Evolutionary conservation across 2,888 invertebrate species (phyloP).

Genomic region (Drosophila paramelanica): DNA sequence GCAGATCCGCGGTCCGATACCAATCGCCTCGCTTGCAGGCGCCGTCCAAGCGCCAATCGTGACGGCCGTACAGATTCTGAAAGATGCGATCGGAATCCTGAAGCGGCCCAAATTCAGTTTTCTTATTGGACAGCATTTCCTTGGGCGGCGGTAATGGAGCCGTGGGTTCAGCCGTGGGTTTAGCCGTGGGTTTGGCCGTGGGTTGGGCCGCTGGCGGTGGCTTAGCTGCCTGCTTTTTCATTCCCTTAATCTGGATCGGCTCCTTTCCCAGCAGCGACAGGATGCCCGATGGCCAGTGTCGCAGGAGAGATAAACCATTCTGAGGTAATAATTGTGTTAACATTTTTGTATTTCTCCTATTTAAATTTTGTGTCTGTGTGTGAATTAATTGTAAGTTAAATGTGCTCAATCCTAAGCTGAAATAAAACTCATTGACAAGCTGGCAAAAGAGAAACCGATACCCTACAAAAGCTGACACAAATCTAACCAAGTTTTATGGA

Average conservation of each 20-base stretch:
- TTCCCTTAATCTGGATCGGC: not conserved
- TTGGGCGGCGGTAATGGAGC: slow-evolving; percentile 82
- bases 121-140: slow-evolving; percentile 86
- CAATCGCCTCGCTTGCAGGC: slow-evolving; percentile 96
- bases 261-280: not conserved
- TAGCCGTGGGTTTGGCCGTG: too few species aligned
- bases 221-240: slow-evolving; percentile 1
- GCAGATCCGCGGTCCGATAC: slow-evolving; percentile 98
- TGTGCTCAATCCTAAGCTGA: too few species aligned
- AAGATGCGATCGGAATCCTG: slow-evolving; percentile 97
- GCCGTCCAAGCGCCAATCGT: slow-evolving; percentile 97
- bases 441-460: not conserved
- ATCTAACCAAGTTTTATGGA: too few species aligned
- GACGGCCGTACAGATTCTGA: slow-evolving; percentile 98
- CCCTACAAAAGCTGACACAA: too few species aligned
- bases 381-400: not conserved
- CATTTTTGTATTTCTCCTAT: slow-evolving; percentile 4
- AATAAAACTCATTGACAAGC: not conserved
- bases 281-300: not conserved
- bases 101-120: slow-evolving; percentile 89
- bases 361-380: not conserved
- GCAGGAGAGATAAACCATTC: slow-evolving; percentile 2
- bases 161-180: too few species aligned
- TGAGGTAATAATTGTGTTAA: slow-evolving; percentile 4
- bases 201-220: slow-evolving; percentile 18